phyloP scores from a whole-genome alignment of 2,113 vertebrate genomes.

The Calonectris borealis region DNA sequence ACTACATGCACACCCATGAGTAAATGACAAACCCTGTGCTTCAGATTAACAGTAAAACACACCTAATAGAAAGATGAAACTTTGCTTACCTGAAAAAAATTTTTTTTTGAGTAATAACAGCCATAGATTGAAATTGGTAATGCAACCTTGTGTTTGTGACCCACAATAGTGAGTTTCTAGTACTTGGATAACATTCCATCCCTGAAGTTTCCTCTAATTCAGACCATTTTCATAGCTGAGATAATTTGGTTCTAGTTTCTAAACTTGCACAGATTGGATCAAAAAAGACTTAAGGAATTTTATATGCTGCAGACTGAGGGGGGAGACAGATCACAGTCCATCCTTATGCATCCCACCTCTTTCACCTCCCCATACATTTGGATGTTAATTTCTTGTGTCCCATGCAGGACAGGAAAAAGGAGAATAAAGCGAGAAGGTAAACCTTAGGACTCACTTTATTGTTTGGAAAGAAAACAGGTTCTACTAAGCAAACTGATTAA shows the following conservation, averaged over 20 bases:
- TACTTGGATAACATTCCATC: not conserved
- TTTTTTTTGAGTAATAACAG: not conserved
- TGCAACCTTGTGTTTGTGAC: not conserved
- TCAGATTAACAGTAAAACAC: not conserved
- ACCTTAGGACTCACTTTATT: not conserved
- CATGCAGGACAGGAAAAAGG: not conserved
- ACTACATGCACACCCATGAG: not conserved
- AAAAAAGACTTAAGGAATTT: not conserved
- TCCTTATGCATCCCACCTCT: not conserved
- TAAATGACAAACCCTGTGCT: not conserved
- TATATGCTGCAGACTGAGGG: not conserved
- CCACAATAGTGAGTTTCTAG: not conserved
- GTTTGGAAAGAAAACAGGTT: not conserved
- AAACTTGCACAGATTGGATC: not conserved
- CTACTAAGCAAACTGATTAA: not conserved
- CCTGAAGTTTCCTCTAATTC: not conserved
- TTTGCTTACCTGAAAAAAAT: not conserved
- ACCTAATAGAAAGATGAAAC: not conserved
- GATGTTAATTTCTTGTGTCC: not conserved
- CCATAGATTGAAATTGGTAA: not conserved
- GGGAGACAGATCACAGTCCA: not conserved
- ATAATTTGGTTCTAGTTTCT: not conserved
- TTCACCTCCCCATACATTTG: not conserved
- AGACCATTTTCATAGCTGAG: not conserved
- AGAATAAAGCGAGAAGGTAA: not conserved